Evolutionary conservation across 2,797 vertebrate species (phyloP).

Genomic region (Esox masquinongy): DNA sequence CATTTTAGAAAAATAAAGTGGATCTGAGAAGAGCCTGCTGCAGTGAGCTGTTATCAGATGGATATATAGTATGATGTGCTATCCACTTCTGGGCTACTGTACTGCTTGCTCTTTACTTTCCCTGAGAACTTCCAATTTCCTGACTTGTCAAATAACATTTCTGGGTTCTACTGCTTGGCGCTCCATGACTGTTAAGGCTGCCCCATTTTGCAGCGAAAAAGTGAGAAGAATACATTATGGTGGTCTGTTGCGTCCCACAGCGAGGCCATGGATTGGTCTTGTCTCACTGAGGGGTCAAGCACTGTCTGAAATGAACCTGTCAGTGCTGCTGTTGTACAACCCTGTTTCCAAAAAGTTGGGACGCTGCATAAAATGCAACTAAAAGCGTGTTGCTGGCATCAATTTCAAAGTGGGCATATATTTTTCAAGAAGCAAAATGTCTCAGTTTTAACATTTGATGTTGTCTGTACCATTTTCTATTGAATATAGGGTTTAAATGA

Average conservation of each 20-base stretch:
- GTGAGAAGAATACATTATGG: background rate
- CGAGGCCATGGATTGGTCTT: background rate
- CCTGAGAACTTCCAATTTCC: background rate
- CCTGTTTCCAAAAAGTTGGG: too few relatives aligned
- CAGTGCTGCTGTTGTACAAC: constrained; percentile 12
- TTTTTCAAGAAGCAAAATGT: too few relatives aligned
- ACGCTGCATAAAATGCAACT: too few relatives aligned
- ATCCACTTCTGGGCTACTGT: background rate
- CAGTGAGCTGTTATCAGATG: background rate
- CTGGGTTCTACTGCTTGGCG: background rate
- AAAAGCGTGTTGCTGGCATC: too few relatives aligned
- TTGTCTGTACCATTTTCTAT: too few relatives aligned
- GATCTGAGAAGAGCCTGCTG: background rate
- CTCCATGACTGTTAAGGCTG: background rate
- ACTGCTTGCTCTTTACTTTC: background rate
- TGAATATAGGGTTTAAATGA: too few relatives aligned
- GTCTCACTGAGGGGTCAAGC: background rate
- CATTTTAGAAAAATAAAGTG: background rate
- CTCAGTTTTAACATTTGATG: too few relatives aligned
- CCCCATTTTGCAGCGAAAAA: background rate
- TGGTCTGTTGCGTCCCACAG: background rate
- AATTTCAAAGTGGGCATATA: too few relatives aligned
- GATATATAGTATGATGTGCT: constrained; percentile 4
- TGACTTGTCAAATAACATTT: background rate
- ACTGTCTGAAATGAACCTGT: constrained; percentile 11